Evolutionary conservation across 2,888 invertebrate species (phyloP), one percentile per base, ranked within the genome.

Genomic region (Trypoxylon attenuatum): DNA sequence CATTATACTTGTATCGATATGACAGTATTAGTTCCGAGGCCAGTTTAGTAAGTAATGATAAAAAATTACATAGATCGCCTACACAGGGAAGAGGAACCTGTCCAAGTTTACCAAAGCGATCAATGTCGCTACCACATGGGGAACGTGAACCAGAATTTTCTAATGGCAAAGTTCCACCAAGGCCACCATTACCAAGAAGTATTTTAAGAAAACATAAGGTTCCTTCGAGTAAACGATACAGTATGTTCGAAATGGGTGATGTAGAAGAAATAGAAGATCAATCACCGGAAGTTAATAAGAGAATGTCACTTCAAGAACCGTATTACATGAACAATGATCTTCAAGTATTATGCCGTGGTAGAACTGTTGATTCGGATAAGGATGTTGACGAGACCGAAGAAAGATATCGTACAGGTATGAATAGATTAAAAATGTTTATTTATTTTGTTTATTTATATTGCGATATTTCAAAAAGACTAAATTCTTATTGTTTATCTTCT

Each of bases 1-100:
- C 93, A 0, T 88, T 95, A 69, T 95, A 94, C 86, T 93, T 95
- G 0, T 95, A 95, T 86, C 92, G 92, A 29, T 95, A 95, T 80
- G 95, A 95, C 79, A 93, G 92, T 78, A 91, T 91, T 22, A 92
- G 93, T 78, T 92, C 93, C 0, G 93, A 93, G 80, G 92, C 94
- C 19, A 93, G 93, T 82, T 89, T 92, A 69, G 89, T 91, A 71
- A 76, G 79, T 41, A 85, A 84, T 23, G 85, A 86, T 8, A 84
- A 82, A 54, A 80, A 78, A 52, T 27, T 71, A 8, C 78, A 79
- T 29, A 69, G 80, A 16, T 57, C 76, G 39, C 46, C 65, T 16
- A 71, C 58, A 64, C 79, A 76, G 23, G 56, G 77, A 4, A 74
- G 71, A 27, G 22, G 47, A 10, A 21, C 46, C 19, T 67, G 49